Percentiles rank a stretch among this genome's conserved stretches.
phyloP scores from a whole-genome alignment of 2,113 vertebrate species.

The Poeciliopsis prolifica region DNA sequence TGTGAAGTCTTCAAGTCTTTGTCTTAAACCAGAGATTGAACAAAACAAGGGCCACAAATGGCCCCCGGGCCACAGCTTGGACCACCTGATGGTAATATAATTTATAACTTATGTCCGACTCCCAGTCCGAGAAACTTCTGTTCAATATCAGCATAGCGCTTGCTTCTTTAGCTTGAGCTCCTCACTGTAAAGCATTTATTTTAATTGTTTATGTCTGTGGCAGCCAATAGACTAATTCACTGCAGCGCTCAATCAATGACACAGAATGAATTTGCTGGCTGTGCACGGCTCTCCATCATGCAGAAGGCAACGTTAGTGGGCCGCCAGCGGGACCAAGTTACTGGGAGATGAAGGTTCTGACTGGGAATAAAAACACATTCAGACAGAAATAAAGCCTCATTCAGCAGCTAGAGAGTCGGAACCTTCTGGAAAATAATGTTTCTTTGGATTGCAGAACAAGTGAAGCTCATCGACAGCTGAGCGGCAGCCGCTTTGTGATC shows the following conservation, averaged over 20 bases:
- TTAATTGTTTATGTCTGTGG: conserved; percentile 12
- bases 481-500: not conserved
- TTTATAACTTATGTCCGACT: no score
- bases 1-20: no score
- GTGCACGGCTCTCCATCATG: conserved; percentile 56
- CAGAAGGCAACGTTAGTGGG: conserved; percentile 35
- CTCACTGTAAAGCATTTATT: conserved; percentile 8
- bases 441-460: not conserved
- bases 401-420: not conserved
- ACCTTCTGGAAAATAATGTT: not conserved
- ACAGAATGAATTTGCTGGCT: conserved; percentile 46
- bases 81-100: no score
- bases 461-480: not conserved
- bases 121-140: not conserved
- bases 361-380: not conserved
- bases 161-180: not conserved
- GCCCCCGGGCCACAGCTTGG: no score
- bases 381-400: not conserved
- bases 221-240: conserved; percentile 58
- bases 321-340: conserved; percentile 1
- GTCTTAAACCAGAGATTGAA: no score
- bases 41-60: no score
- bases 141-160: not conserved
- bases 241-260: conserved; percentile 66
- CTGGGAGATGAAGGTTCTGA: conserved; percentile 14